Evolutionary conservation across 2,113 vertebrate species (phyloP).

Genomic region (Chloroceryle aenea): DNA sequence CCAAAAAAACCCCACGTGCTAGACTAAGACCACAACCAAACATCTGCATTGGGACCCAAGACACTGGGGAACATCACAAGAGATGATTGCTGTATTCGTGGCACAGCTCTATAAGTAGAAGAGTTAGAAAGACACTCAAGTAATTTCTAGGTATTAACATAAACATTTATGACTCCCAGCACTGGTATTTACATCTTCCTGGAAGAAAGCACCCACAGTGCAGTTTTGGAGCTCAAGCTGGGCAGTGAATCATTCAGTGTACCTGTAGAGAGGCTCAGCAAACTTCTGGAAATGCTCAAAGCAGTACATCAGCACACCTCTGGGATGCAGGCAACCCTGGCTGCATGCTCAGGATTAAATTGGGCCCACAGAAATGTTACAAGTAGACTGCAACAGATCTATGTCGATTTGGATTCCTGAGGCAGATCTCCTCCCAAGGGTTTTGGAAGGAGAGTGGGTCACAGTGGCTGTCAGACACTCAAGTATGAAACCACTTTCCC

Average conservation of each 20-base stretch:
- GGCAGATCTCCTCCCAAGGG: neutral
- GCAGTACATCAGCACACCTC: neutral
- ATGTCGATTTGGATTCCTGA: neutral
- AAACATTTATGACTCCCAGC: neutral
- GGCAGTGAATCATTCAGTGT: neutral
- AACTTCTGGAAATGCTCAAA: neutral
- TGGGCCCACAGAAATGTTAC: neutral
- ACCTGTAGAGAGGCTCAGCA: neutral
- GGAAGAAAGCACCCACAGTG: neutral
- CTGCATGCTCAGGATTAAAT: neutral
- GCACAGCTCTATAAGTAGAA: neutral
- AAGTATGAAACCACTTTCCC: neutral
- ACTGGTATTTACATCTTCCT: neutral
- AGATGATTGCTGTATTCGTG: neutral
- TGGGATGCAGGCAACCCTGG: neutral
- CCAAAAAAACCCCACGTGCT: neutral
- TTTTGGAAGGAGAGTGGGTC: neutral
- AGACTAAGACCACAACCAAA: neutral
- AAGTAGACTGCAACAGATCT: neutral
- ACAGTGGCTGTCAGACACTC: neutral
- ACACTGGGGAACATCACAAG: neutral
- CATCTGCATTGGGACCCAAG: neutral
- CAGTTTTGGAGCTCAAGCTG: neutral
- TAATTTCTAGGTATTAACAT: neutral
- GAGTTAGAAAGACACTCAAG: neutral